These are phyloP conservation scores for Salvelinus fontinalis DNA, from an alignment of 2,113 vertebrate species.

Conservation along the genomic window DNA sequence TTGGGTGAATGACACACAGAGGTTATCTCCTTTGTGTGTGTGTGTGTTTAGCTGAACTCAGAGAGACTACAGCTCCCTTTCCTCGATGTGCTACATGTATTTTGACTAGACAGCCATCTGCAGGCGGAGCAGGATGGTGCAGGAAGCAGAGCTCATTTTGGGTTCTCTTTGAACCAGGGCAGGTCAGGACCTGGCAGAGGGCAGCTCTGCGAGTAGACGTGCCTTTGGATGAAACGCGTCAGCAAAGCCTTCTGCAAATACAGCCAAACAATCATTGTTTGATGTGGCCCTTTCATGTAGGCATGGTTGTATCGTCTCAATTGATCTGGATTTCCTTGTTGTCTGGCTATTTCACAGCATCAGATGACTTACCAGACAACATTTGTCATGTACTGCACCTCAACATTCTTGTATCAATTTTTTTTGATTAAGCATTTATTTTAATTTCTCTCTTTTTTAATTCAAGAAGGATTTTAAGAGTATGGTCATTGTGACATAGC, in stretches of 20 bases:
- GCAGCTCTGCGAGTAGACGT: conserved; percentile 46
- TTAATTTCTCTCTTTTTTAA: no score
- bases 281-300: conserved; percentile 50
- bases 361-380: conserved; percentile 13
- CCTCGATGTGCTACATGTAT: conserved; percentile 23
- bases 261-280: conserved; percentile 40
- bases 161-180: conserved; percentile 50
- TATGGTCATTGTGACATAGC: no score
- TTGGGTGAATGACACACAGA: conserved; percentile 52
- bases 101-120: conserved; percentile 77
- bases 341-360: conserved; percentile 16
- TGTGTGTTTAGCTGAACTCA: conserved; percentile 1
- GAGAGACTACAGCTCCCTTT: background rate
- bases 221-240: conserved; percentile 44
- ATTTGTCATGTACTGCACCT: conserved; percentile 5
- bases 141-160: conserved; percentile 32
- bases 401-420: background rate
- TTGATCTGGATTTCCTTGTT: conserved; percentile 30
- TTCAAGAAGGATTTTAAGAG: no score
- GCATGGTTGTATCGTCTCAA: conserved; percentile 39
- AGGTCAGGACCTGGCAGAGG: conserved; percentile 42
- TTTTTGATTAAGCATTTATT: no score
- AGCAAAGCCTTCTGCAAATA: conserved; percentile 41
- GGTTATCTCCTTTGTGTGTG: conserved; percentile 25
- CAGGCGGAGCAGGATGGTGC: conserved; percentile 56